phyloP scores from a whole-genome alignment of 2,888 invertebrate genomes.

The Corbicula japonica region DNA sequence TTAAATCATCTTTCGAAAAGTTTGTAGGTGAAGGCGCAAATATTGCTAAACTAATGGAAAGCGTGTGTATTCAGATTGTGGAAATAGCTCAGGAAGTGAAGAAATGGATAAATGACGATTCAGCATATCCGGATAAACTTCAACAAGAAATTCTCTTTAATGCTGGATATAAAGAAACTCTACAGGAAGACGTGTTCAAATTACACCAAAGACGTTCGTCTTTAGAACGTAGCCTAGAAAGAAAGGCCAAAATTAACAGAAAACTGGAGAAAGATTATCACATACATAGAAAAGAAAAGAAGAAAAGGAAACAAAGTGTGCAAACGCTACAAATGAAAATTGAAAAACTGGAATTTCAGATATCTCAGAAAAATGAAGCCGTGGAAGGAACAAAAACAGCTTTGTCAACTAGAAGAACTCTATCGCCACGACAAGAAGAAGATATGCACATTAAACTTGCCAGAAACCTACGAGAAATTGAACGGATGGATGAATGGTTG shows the following conservation, averaged over 20 bases:
- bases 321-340: constrained; percentile 73
- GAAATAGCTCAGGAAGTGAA: constrained; percentile 74
- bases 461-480: constrained; percentile 63
- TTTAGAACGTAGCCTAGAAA: constrained; percentile 65
- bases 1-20: constrained; percentile 71
- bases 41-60: constrained; percentile 72
- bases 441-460: constrained; percentile 63
- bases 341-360: constrained; percentile 65
- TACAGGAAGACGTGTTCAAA: constrained; percentile 70
- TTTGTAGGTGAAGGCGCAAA: constrained; percentile 70
- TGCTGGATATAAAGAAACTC: constrained; percentile 72
- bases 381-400: constrained; percentile 71
- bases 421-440: constrained; percentile 70
- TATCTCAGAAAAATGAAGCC: constrained; percentile 66
- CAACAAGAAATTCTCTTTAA: constrained; percentile 74
- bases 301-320: constrained; percentile 70
- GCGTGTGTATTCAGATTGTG: constrained; percentile 74
- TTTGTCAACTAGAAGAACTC: constrained; percentile 59
- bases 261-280: constrained; percentile 66
- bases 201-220: constrained; percentile 60
- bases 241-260: constrained; percentile 61
- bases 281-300: constrained; percentile 70
- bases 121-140: constrained; percentile 75
- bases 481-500: constrained; percentile 70
- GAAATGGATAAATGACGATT: constrained; percentile 77